Conservation (phyloP, 2,888 invertebrate species). For the Eristalinus sepulchralis region DNA sequence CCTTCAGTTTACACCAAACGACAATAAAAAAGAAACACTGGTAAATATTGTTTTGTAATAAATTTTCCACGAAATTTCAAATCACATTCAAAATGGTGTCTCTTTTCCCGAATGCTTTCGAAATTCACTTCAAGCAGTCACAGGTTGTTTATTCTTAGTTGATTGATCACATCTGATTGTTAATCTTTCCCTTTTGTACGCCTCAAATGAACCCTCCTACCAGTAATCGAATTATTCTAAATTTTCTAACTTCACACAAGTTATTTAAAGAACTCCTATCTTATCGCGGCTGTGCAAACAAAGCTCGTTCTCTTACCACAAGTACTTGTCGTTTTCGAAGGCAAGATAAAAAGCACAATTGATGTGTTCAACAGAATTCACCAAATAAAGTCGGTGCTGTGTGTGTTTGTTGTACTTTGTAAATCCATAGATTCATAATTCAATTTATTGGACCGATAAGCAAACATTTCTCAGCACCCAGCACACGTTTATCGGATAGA, state of each 20-base stretch:
- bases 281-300: slow-evolving; percentile 9
- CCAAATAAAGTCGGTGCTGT: background rate
- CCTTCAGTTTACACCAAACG: background rate
- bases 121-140: background rate
- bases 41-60: background rate
- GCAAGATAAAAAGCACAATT: background rate
- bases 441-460: background rate
- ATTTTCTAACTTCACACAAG: background rate
- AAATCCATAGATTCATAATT: background rate
- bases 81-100: background rate
- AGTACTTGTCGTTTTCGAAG: background rate
- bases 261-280: slow-evolving; percentile 17
- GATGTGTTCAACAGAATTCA: background rate
- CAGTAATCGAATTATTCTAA: background rate
- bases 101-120: background rate
- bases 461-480: background rate
- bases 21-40: background rate
- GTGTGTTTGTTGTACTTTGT: background rate
- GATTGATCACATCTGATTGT: background rate
- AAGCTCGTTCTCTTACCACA: background rate
- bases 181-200: background rate
- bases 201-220: background rate
- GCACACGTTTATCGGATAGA: background rate
- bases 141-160: background rate
- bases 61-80: background rate